Conservation (phyloP, 2,797 vertebrate species). For the Pipistrellus kuhlii region DNA sequence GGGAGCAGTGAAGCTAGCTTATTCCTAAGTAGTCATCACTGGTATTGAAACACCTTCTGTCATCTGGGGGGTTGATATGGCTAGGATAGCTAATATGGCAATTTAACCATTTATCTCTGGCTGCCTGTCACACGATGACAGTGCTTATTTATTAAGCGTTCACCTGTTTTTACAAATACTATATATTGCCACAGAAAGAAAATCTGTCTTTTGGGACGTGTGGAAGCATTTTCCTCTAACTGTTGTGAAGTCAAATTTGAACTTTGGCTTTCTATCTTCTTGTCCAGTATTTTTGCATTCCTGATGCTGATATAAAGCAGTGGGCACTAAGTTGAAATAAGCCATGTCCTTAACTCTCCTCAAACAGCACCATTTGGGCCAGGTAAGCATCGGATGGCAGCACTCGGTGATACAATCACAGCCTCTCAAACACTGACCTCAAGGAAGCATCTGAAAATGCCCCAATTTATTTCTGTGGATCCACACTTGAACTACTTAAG, state of each 20-base stretch:
- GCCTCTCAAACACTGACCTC: neutral
- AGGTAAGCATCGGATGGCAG: neutral
- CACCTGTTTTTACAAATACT: neutral
- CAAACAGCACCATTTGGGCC: slow-evolving; percentile 2
- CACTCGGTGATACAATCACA: neutral
- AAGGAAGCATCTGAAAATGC: slow-evolving; percentile 51
- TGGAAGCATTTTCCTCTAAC: accelerated
- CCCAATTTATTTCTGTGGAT: slow-evolving; percentile 67
- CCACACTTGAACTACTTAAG: slow-evolving; percentile 79
- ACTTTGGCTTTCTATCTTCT: neutral
- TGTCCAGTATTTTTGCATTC: accelerated
- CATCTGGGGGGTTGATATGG: accelerated
- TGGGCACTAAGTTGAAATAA: neutral
- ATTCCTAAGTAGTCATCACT: neutral
- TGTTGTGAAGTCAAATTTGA: neutral
- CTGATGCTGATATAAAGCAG: accelerated
- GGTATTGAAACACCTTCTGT: neutral
- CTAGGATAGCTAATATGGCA: accelerated
- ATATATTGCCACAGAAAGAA: accelerated
- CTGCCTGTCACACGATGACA: neutral
- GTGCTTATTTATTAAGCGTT: neutral
- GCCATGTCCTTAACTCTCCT: neutral
- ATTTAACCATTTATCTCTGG: too few species aligned
- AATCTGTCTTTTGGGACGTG: neutral
- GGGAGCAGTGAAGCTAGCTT: accelerated